Evolutionary conservation across 2,113 vertebrate genomes (phyloP).

Genomic region (Phyllopteryx taeniolatus): DNA sequence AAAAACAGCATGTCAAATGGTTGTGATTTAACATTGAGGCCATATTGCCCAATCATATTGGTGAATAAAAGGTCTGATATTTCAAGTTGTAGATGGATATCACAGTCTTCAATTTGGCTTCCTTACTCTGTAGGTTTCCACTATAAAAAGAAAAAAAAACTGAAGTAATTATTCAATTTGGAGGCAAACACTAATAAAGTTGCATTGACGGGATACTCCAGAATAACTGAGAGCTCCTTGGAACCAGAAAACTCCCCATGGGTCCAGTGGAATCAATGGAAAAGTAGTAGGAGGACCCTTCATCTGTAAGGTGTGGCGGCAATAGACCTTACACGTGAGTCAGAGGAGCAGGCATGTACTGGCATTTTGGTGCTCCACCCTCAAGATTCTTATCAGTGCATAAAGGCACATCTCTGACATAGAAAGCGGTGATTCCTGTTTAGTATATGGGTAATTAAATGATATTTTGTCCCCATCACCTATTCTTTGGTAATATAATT

Average conservation of each 20-base stretch:
- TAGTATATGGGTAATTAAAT: not conserved
- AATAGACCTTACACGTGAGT: slow-evolving; percentile 68
- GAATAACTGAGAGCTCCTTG: slow-evolving; percentile 1
- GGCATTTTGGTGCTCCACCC: slow-evolving; percentile 58
- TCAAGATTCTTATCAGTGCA: slow-evolving; percentile 50
- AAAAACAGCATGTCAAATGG: too few species aligned
- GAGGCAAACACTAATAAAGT: too few species aligned
- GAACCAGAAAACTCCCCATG: slow-evolving; percentile 41
- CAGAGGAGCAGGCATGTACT: slow-evolving; percentile 63
- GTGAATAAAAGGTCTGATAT: too few species aligned
- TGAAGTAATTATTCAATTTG: too few species aligned
- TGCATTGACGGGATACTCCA: too few species aligned
- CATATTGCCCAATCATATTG: too few species aligned
- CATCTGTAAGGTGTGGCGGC: slow-evolving; percentile 61
- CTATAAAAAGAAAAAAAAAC: too few species aligned
- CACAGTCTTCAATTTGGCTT: too few species aligned
- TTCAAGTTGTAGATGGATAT: too few species aligned
- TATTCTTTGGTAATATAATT: not conserved
- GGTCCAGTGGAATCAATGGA: slow-evolving; percentile 54
- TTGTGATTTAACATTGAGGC: too few species aligned
- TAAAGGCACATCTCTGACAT: slow-evolving; percentile 8
- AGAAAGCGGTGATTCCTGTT: slow-evolving; percentile 9
- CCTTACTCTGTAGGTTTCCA: too few species aligned
- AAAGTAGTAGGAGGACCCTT: slow-evolving; percentile 62
- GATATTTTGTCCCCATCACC: not conserved